phyloP scores from a whole-genome alignment of 2,797 vertebrate species.

The Gorsachius magnificus region DNA sequence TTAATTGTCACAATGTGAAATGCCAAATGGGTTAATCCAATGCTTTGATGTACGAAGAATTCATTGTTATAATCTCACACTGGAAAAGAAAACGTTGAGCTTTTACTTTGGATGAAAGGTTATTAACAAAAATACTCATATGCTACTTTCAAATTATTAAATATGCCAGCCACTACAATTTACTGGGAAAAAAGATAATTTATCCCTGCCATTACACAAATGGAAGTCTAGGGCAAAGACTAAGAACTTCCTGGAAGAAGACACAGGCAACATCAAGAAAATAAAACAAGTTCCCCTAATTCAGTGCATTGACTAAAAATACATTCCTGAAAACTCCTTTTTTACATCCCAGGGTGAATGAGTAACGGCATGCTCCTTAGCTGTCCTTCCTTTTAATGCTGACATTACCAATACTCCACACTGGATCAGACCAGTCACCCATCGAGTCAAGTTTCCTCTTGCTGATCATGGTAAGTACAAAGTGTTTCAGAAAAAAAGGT shows the following conservation, averaged over 20 bases:
- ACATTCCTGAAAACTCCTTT: neutral
- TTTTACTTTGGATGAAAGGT: neutral
- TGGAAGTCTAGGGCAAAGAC: neutral
- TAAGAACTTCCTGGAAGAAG: neutral
- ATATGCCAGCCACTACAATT: neutral
- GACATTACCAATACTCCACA: neutral
- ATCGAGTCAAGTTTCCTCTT: neutral
- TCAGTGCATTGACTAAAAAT: neutral
- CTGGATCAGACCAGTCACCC: neutral
- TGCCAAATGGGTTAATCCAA: slow-evolving; percentile 6
- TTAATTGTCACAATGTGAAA: slow-evolving; percentile 27
- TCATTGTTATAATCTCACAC: neutral
- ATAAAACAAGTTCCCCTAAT: neutral
- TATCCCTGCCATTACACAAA: neutral
- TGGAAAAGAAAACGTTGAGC: neutral
- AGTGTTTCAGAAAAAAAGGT: neutral
- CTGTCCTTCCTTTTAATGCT: neutral
- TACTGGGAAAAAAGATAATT: neutral
- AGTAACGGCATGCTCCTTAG: neutral
- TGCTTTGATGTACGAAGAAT: neutral
- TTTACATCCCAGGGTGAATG: neutral
- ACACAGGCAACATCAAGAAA: neutral
- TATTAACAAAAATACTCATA: neutral
- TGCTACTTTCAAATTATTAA: neutral
- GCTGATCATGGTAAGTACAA: neutral